These are phyloP conservation scores for Agrypnus murinus DNA, from an alignment of 2,888 invertebrate species.

Conservation along the genomic window DNA sequence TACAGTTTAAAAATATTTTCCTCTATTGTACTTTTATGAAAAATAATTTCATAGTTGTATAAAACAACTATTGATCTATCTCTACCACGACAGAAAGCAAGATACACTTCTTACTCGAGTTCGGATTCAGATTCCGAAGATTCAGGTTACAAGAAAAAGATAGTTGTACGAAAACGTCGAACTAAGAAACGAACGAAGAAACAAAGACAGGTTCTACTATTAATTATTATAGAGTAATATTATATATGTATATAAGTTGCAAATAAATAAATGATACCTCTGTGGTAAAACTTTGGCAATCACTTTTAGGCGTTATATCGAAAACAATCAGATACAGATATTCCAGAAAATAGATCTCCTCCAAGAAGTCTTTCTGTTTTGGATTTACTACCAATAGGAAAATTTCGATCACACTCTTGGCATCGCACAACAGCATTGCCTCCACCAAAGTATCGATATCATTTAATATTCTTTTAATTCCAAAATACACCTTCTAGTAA, in stretches of 20 bases:
- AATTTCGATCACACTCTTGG: slow-evolving; percentile 60
- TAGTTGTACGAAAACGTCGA: slow-evolving; percentile 30
- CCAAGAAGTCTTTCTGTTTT: slow-evolving; percentile 64
- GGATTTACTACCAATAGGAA: slow-evolving; percentile 65
- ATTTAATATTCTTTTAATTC: background rate
- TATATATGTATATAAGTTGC: too few species aligned
- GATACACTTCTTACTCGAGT: slow-evolving; percentile 55
- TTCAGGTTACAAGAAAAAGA: slow-evolving; percentile 41
- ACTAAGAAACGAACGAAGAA: slow-evolving; percentile 34
- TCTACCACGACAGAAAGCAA: slow-evolving; percentile 60
- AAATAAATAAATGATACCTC: background rate
- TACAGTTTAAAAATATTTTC: background rate
- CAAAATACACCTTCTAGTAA: background rate
- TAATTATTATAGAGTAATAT: background rate
- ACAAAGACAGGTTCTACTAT: slow-evolving; percentile 25
- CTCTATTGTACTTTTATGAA: too few species aligned
- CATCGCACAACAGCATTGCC: slow-evolving; percentile 39
- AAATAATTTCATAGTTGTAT: slow-evolving; percentile 71
- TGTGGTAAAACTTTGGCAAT: background rate
- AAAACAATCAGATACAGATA: slow-evolving; percentile 28
- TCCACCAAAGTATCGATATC: slow-evolving; percentile 33
- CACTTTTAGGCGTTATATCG: background rate
- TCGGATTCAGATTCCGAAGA: slow-evolving; percentile 46
- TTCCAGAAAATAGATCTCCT: slow-evolving; percentile 54
- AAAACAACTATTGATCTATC: slow-evolving; percentile 75